Base-by-base conservation (phyloP, 2,113 vertebrate genomes). In the Henicopernis longicauda region DNA sequence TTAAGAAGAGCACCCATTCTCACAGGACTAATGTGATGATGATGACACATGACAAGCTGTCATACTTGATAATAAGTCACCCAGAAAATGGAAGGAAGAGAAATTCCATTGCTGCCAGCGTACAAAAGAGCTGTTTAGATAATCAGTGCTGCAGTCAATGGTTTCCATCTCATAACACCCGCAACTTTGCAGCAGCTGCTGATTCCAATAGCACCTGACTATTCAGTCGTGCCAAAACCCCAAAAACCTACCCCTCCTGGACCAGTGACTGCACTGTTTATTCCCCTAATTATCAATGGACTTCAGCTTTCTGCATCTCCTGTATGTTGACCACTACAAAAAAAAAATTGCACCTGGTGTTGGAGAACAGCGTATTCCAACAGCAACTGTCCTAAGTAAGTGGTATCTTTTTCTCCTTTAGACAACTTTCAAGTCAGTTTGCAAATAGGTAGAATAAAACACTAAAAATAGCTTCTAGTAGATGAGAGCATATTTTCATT, bases 41-140 rank as follows among this genome's bases (percentile, higher is more conserved):
- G 97, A 99, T 98, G 89, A 71, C 95, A 98, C 97, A 95, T 25
- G 98, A 99, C 99, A 99, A 97, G 90, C 98, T 98, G 98, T 99
- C 99, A 98, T 72, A 97, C 66, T 88, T 17, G 62, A 98, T 98
- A 98, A 98, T 47, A 96, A 97, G 86, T 95, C 98, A 95, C 96
- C 97, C 97, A 85, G 98, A 99, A 99, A 99, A 96, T 83, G 90
- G 97, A 97, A 98, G 98, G 97, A 98, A 98, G 93, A 97, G 96
- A 97, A 97, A 97, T 96, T 97, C 97, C 96, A 96, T 25, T 67
- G 88, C 96, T 96, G 94, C 92, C 91, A 65, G 62, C 0, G 6
- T 14, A 97, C 95, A 98, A 97, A 96, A 96, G 96, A 94, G 79
- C 96, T 96, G 83, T 96, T 97, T 93, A 96, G 96, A 94, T 96